These are phyloP conservation scores for Sarcophilus harrisii DNA, from an alignment of 2,797 vertebrate genomes.

Conservation along the genomic window DNA sequence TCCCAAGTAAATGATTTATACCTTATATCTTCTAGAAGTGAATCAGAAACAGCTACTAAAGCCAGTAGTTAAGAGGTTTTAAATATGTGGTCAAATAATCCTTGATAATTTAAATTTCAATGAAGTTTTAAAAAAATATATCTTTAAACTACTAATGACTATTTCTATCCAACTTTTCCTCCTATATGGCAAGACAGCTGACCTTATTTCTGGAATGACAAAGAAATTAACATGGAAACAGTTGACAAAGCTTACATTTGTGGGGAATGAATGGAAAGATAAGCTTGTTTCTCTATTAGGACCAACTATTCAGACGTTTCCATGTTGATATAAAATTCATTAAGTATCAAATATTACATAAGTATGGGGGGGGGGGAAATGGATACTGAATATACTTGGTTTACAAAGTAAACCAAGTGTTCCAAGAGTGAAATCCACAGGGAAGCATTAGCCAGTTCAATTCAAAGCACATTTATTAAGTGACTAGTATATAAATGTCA, in stretches of 20 bases:
- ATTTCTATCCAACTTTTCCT: slow-evolving; percentile 44
- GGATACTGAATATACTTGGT: background rate
- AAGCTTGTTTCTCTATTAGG: slow-evolving; percentile 24
- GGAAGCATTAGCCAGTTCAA: background rate
- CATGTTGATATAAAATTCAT: slow-evolving; percentile 39
- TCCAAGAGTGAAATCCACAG: background rate
- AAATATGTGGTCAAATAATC: slow-evolving; percentile 33
- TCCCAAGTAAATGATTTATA: slow-evolving; percentile 33
- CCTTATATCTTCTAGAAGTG: slow-evolving; percentile 38
- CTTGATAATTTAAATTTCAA: slow-evolving; percentile 46
- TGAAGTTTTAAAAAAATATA: background rate
- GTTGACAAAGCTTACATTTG: background rate
- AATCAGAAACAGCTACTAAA: slow-evolving; percentile 52
- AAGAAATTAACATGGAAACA: background rate
- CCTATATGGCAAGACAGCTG: background rate
- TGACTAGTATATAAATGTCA: background rate
- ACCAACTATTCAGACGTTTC: slow-evolving; percentile 45
- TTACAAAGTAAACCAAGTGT: background rate
- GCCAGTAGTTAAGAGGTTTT: slow-evolving; percentile 44
- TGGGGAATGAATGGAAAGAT: slow-evolving; percentile 7
- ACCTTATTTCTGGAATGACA: background rate
- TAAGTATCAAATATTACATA: slow-evolving; percentile 31
- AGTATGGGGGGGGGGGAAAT: background rate
- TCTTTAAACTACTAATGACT: slow-evolving; percentile 32
- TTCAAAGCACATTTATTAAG: background rate